These are phyloP conservation scores for Pegea sp. DNA, from an alignment of 23 tunicate genomes.

Conservation along the genomic window DNA sequence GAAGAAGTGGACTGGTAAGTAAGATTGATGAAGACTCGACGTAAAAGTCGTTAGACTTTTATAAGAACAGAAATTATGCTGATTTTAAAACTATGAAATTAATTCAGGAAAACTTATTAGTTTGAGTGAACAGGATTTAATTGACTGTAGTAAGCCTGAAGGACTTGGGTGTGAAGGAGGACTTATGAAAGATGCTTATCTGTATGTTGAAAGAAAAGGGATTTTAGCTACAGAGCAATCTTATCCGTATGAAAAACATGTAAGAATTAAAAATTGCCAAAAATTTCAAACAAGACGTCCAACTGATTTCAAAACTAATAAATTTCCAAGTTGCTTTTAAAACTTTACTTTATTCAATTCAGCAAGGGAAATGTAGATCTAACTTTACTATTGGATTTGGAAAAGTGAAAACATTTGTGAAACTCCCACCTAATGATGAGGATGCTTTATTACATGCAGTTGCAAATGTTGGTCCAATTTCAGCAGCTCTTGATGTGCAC, in stretches of 20 bases:
- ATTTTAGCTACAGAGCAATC: slow-evolving; percentile 1
- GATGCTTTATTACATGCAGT: slow-evolving; percentile 2
- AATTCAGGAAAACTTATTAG: slow-evolving; percentile 2
- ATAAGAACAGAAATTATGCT: no score
- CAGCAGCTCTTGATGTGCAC: background rate
- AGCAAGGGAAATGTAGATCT: background rate
- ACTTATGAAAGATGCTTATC: slow-evolving; percentile 3
- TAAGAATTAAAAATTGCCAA: no score
- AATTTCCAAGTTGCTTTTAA: background rate
- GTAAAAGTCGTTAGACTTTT: no score
- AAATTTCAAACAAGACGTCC: background rate
- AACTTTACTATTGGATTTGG: background rate
- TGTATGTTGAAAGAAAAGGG: slow-evolving; percentile 1
- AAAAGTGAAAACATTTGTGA: slow-evolving; percentile 3
- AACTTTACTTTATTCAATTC: background rate
- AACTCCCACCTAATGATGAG: no score
- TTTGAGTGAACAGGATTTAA: slow-evolving; percentile 1
- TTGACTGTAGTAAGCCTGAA: slow-evolving; percentile 2
- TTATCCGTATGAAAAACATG: slow-evolving; percentile 7
- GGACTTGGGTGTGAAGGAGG: slow-evolving; percentile 8
- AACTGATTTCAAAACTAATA: background rate
- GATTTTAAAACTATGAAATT: no score
- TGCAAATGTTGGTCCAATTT: slow-evolving; percentile 7
- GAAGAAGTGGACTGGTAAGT: slow-evolving; percentile 5
- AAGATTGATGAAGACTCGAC: background rate